A percentile compares a stretch with the other conserved stretches of the same genome.
phyloP scores from a whole-genome alignment of 92 coral and sea anemone genomes.

The Epizoanthus rinbou region DNA sequence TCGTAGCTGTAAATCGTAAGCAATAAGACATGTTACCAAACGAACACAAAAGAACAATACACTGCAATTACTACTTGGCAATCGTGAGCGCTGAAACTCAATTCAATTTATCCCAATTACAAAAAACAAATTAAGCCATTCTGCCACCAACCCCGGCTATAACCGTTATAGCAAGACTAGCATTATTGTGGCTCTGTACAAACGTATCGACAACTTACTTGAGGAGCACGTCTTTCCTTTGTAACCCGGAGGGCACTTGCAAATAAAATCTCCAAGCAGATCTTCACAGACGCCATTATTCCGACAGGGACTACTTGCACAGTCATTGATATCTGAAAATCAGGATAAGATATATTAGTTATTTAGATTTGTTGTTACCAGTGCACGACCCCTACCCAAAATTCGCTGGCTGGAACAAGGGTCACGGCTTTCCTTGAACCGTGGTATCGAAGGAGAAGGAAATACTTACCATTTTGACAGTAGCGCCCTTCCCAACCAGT shows the following conservation, averaged over 20 bases:
- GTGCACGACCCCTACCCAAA: no score
- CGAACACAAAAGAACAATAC: neutral
- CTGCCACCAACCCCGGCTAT: no score
- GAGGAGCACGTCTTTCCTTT: slow-evolving; percentile 80
- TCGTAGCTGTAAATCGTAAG: slow-evolving; percentile 54
- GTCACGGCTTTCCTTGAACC: no score
- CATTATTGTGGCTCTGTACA: neutral
- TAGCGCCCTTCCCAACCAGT: slow-evolving; percentile 88
- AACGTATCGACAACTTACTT: slow-evolving; percentile 40
- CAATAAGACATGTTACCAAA: neutral
- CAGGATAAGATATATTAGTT: neutral
- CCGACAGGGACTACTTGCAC: slow-evolving; percentile 68
- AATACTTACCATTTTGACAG: slow-evolving; percentile 71
- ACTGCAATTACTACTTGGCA: neutral
- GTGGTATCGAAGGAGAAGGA: neutral
- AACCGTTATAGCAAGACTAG: neutral
- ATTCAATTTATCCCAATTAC: neutral
- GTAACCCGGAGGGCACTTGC: slow-evolving; percentile 62
- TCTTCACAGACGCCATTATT: slow-evolving; percentile 71
- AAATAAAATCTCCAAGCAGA: slow-evolving; percentile 58
- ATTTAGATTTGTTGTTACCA: neutral
- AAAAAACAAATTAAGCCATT: neutral
- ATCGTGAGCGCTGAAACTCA: neutral
- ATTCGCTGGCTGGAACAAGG: neutral
- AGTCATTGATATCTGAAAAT: slow-evolving; percentile 66